phyloP scores from a whole-genome alignment of 2,888 invertebrate species.

The Athrips mouffetella region DNA sequence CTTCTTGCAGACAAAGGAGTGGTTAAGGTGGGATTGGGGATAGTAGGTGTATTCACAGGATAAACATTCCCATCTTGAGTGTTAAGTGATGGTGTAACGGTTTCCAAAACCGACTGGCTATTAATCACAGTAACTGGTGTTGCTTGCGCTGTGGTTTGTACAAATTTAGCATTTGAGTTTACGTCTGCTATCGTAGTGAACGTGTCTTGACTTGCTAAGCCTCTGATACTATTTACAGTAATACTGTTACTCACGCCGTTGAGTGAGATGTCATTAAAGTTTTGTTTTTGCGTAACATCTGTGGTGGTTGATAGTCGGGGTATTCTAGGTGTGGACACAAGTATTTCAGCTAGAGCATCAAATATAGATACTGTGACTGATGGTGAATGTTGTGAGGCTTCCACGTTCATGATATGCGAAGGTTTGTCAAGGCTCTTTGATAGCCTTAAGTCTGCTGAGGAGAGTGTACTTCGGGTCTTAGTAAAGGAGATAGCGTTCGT shows the following conservation, averaged over 20 bases:
- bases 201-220: constrained; percentile 53
- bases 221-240: constrained; percentile 70
- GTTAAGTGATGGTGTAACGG: constrained; percentile 59
- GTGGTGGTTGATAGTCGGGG: constrained; percentile 61
- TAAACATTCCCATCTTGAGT: constrained; percentile 44
- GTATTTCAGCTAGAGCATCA: constrained; percentile 78
- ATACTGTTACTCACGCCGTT: constrained; percentile 74
- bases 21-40: constrained; percentile 49
- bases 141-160: constrained; percentile 66
- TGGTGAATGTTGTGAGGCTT: constrained; percentile 76
- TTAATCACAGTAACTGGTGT: constrained; percentile 74
- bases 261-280: constrained; percentile 57
- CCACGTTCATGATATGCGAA: constrained; percentile 73
- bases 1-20: constrained; percentile 66
- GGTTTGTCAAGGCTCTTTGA: constrained; percentile 71
- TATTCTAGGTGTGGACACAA: constrained; percentile 73
- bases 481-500: constrained; percentile 72
- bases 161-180: constrained; percentile 69
- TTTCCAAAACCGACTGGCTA: constrained; percentile 63
- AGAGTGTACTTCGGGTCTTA: constrained; percentile 69
- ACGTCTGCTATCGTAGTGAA: constrained; percentile 49
- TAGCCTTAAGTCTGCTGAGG: constrained; percentile 69
- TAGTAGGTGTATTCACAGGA: constrained; percentile 51
- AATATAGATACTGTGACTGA: constrained; percentile 79
- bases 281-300: constrained; percentile 58